Percentiles rank a stretch among this genome's conserved stretches.
Evolutionary conservation across 2,113 vertebrate genomes (phyloP).

Genomic region (Protobothrops flavoviridis): DNA sequence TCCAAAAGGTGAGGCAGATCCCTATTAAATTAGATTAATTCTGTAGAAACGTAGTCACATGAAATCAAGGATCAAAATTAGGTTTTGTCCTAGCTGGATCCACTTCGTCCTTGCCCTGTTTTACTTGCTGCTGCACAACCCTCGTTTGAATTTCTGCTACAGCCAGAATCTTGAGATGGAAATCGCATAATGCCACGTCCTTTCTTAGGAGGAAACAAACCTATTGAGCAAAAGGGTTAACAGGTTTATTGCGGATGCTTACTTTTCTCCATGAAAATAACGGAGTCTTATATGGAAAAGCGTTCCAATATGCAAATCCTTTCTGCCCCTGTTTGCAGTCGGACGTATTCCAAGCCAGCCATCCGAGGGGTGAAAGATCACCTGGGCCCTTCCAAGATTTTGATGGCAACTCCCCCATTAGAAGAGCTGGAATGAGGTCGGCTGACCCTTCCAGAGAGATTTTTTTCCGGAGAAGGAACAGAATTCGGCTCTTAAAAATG

Average conservation of each 20-base stretch:
- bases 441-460: background rate
- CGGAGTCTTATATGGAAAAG: background rate
- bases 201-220: background rate
- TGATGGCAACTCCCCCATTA: background rate
- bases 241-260: background rate
- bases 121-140: background rate
- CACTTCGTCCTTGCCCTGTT: background rate
- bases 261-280: background rate
- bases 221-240: background rate
- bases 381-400: background rate
- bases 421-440: background rate
- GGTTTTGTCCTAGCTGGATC: background rate
- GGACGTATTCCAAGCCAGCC: background rate
- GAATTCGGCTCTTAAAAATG: background rate
- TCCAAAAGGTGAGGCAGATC: background rate
- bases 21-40: background rate
- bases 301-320: background rate
- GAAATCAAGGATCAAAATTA: background rate
- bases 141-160: background rate
- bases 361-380: background rate
- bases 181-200: fast-evolving
- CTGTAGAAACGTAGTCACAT: background rate
- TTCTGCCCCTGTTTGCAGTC: background rate
- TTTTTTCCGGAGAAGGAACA: background rate
- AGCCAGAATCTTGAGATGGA: too few relatives aligned